Evolutionary conservation across 2,797 vertebrate genomes (phyloP).

Genomic region (Notamacropus eugenii): DNA sequence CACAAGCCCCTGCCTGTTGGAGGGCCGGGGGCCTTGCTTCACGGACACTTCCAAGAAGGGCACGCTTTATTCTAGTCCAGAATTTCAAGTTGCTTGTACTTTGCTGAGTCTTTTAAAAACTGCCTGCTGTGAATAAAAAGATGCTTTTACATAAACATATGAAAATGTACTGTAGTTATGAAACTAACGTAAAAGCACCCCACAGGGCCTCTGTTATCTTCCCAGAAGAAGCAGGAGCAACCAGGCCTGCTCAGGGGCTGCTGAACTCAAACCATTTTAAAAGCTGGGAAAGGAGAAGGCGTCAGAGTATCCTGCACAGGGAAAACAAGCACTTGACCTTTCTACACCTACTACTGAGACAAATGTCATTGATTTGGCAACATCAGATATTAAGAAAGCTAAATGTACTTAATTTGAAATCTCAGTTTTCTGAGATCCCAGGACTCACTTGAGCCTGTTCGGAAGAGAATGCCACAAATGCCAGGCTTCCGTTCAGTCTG

Average conservation of each 20-base stretch:
- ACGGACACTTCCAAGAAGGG: slow-evolving; percentile 14
- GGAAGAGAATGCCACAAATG: slow-evolving; percentile 3
- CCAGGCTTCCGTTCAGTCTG: neutral
- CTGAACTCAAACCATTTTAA: neutral
- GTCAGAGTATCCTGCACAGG: neutral
- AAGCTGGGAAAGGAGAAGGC: neutral
- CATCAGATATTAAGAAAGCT: neutral
- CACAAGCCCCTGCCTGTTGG: neutral
- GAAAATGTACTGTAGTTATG: slow-evolving; percentile 9
- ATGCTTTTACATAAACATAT: slow-evolving; percentile 33
- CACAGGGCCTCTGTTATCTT: neutral
- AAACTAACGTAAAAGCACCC: neutral
- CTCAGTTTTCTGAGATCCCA: slow-evolving; percentile 6
- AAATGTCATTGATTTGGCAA: neutral
- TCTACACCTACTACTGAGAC: neutral
- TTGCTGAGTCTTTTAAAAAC: slow-evolving; percentile 41
- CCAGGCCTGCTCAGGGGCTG: neutral
- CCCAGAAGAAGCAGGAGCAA: neutral
- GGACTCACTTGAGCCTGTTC: neutral
- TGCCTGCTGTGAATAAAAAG: slow-evolving; percentile 45
- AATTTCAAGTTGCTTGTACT: neutral
- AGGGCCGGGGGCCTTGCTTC: neutral
- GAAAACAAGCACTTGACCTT: slow-evolving; percentile 3
- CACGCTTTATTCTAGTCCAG: neutral
- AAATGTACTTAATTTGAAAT: neutral